Base-by-base conservation (phyloP, 1,140 invertebrate species). In the Metopolophium dirhodum region DNA sequence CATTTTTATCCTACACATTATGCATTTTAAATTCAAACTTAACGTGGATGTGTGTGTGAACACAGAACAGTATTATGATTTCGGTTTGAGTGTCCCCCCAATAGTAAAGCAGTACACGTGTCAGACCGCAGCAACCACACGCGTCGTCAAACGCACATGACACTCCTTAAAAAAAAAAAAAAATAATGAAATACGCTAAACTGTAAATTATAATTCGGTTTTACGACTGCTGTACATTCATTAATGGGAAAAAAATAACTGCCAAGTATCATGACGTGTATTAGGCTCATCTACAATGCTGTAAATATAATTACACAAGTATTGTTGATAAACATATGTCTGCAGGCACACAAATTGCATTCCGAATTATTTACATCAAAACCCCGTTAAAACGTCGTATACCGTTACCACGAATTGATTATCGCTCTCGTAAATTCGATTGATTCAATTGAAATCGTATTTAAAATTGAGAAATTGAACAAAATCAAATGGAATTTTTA, bases 241-340 rank as follows among this genome's bases (percentile, higher is more conserved):
- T 93, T 45, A 86, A 86, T 86, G 82, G 20, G 51, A n/a, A 93
- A 37, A 93, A 93, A 93, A 57, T 45, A 86, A 93, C 37, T n/a
- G 35, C 82, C 35, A 54, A 92, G 68, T 37, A 37, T 35, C 41
- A 45, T 37, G n/a, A 23, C 90, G 30, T 57, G 54, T 91, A n/a
- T 83, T 83, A 47, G n/a, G 26, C 11, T 7, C 35, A 26, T 85
- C n/a, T 88, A 51, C 30, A 54, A 41, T 57, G 18, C 22, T 89
- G 22, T 57, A 57, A 20, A 51, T 88, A 54, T 37, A 89, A 89
- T 57, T 89, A 57, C 26, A 89, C 49, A 23, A 89, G 87, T 89
- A 54, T 89, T 89, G 51, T 89, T 37, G 35, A 57, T 35, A 35
- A 89, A 89, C 88, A 89, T 57, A 41, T 89, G 88, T 51, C 20